Evolutionary conservation across 2,888 invertebrate genomes (phyloP).

Genomic region (Drosophila anomalata): DNA sequence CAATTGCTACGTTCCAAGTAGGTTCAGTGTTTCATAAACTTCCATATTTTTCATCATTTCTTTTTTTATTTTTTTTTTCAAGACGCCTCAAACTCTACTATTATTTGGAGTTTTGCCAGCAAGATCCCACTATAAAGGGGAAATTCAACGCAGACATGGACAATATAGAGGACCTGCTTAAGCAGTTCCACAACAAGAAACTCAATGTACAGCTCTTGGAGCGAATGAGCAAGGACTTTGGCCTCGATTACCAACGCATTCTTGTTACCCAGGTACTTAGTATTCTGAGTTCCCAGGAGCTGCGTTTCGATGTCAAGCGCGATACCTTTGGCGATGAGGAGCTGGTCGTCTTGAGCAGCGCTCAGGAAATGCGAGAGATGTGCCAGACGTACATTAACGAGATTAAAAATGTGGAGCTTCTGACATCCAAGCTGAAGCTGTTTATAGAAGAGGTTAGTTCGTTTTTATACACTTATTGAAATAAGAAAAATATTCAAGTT

Average conservation of each 20-base stretch:
- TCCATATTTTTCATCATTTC: not conserved
- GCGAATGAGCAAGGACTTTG: slow-evolving; percentile 82
- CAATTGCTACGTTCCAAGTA: slow-evolving; percentile 77
- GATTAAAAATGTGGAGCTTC: slow-evolving; percentile 80
- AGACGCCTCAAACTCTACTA: slow-evolving; percentile 83
- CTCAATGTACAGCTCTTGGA: slow-evolving; percentile 81
- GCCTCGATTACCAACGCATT: slow-evolving; percentile 82
- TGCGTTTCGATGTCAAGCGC: slow-evolving; percentile 79
- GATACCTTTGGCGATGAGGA: slow-evolving; percentile 83
- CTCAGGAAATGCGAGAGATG: slow-evolving; percentile 73
- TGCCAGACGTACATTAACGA: slow-evolving; percentile 83
- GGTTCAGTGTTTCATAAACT: slow-evolving; percentile 7
- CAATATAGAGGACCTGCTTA: slow-evolving; percentile 80
- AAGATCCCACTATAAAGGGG: slow-evolving; percentile 79
- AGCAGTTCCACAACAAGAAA: slow-evolving; percentile 81
- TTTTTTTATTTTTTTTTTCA: not conserved
- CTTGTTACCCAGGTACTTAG: slow-evolving; percentile 82
- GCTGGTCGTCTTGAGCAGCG: slow-evolving; percentile 76
- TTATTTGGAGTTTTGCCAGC: slow-evolving; percentile 82
- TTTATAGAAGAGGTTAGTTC: slow-evolving; percentile 78
- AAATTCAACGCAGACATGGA: slow-evolving; percentile 81
- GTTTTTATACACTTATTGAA: not conserved
- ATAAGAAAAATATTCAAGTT: not conserved
- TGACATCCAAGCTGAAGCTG: slow-evolving; percentile 77
- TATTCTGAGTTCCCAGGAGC: slow-evolving; percentile 80